Percentiles rank a stretch among this genome's conserved stretches.
phyloP scores from a whole-genome alignment of 2,797 vertebrate species.

The Melanotaenia boesemani region DNA sequence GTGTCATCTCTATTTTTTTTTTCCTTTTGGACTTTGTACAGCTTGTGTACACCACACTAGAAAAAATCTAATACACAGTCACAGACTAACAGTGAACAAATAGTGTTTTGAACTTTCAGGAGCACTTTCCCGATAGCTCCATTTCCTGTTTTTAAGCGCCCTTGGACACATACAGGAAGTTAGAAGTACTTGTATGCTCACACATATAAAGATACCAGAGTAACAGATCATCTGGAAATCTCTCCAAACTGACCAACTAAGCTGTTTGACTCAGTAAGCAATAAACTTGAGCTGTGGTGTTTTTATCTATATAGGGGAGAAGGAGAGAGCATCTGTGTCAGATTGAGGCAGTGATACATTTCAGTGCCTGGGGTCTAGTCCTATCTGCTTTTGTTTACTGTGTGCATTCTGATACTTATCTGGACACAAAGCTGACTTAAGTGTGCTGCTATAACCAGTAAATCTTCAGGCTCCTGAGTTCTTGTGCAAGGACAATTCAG shows the following conservation, averaged over 20 bases:
- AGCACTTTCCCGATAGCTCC: neutral
- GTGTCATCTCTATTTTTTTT: conserved; percentile 50
- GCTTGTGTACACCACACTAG: conserved; percentile 14
- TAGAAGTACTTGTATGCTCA: neutral
- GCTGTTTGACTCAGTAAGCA: conserved; percentile 31
- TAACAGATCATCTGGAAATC: conserved; percentile 11
- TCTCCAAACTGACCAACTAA: conserved; percentile 29
- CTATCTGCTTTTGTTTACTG: conserved; percentile 74
- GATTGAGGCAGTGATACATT: conserved; percentile 65
- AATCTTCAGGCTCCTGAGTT: conserved; percentile 61
- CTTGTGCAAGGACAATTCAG: conserved; percentile 58
- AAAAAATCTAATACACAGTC: conserved; percentile 10
- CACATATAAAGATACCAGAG: neutral
- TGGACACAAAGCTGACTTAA: conserved; percentile 72
- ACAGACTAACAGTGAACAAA: conserved; percentile 20
- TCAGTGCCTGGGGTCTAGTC: conserved; percentile 55
- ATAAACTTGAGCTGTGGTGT: conserved; percentile 25
- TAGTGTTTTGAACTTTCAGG: conserved; percentile 13
- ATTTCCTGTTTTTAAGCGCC: neutral
- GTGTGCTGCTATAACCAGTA: conserved; percentile 61
- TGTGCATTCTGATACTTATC: conserved; percentile 68
- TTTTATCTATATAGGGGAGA: conserved; percentile 26
- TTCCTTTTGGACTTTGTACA: conserved; percentile 11
- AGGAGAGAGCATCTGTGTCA: conserved; percentile 41
- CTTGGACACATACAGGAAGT: neutral